Conservation (phyloP, 1,140 invertebrate genomes). For the Listronotus oregonensis region DNA sequence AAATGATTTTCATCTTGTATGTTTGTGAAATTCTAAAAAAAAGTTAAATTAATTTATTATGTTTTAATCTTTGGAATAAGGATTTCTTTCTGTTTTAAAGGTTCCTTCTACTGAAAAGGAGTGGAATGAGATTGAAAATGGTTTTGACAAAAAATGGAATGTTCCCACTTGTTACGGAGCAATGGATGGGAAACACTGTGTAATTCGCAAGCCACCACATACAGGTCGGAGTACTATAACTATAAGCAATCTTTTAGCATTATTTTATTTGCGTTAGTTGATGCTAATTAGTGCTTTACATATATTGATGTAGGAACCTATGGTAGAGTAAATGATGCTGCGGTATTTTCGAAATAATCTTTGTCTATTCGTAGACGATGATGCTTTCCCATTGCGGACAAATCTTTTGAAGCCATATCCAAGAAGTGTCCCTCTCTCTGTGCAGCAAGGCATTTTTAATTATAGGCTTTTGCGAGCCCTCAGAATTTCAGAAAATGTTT, state of each 20-base stretch:
- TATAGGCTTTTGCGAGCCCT: conserved; percentile 53
- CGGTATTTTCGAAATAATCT: conserved; percentile 30
- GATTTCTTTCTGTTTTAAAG: conserved; percentile 18
- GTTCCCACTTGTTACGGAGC: conserved; percentile 56
- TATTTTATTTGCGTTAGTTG: conserved; percentile 55
- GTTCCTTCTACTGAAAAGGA: conserved; percentile 11
- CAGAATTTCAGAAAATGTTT: conserved; percentile 44
- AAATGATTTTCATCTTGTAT: conserved; percentile 5
- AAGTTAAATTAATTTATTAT: not conserved
- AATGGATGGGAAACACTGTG: conserved; percentile 55
- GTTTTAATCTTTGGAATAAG: not conserved
- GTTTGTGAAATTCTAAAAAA: not conserved
- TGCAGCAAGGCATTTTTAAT: conserved; percentile 47
- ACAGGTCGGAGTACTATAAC: conserved; percentile 36
- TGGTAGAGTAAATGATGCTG: conserved; percentile 15
- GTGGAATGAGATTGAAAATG: conserved; percentile 32
- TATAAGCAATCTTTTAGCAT: conserved; percentile 53
- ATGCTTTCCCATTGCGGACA: conserved; percentile 25
- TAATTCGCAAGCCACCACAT: conserved; percentile 25
- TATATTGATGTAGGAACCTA: conserved; percentile 52
- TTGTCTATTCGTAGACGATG: conserved; percentile 13
- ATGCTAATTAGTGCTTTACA: conserved; percentile 56
- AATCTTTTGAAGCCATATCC: conserved; percentile 16
- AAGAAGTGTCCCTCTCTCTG: conserved; percentile 43
- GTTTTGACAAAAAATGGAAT: conserved; percentile 37